These are phyloP conservation scores for Illadopsis cleaveri DNA, from an alignment of 2,113 vertebrate genomes.

Conservation along the genomic window DNA sequence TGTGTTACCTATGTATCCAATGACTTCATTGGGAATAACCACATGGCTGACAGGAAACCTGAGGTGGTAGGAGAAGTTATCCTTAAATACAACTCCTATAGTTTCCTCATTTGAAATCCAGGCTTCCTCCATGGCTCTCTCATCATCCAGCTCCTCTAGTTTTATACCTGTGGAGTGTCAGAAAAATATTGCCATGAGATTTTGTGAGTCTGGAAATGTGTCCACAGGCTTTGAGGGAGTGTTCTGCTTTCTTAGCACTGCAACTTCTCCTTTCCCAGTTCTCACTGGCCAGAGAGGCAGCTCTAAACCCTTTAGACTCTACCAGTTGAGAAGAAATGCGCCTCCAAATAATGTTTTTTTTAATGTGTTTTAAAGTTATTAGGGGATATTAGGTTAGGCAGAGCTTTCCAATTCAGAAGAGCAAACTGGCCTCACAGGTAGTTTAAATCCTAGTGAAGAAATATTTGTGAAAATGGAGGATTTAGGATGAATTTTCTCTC, in stretches of 20 bases:
- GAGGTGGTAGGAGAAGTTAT: slow-evolving; percentile 81
- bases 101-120: slow-evolving; percentile 62
- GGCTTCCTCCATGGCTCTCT: slow-evolving; percentile 80
- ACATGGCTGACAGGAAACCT: slow-evolving; percentile 71
- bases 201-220: background rate
- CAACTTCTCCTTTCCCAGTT: background rate
- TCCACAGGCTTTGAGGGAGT: background rate
- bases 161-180: slow-evolving; percentile 54
- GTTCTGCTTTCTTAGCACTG: background rate
- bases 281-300: background rate
- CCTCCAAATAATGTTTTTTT: background rate
- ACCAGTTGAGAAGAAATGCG: background rate
- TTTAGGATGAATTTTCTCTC: background rate
- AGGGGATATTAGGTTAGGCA: background rate
- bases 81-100: slow-evolving; percentile 82
- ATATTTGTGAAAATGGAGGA: background rate
- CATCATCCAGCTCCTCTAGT: slow-evolving; percentile 72
- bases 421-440: background rate
- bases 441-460: background rate
- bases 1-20: slow-evolving; percentile 75
- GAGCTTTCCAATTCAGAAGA: background rate
- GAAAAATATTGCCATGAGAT: background rate
- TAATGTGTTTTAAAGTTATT: background rate
- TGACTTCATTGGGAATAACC: slow-evolving; percentile 74
- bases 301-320: background rate